phyloP scores from a whole-genome alignment of 2,888 invertebrate species.

The Steinernema hermaphroditum region DNA sequence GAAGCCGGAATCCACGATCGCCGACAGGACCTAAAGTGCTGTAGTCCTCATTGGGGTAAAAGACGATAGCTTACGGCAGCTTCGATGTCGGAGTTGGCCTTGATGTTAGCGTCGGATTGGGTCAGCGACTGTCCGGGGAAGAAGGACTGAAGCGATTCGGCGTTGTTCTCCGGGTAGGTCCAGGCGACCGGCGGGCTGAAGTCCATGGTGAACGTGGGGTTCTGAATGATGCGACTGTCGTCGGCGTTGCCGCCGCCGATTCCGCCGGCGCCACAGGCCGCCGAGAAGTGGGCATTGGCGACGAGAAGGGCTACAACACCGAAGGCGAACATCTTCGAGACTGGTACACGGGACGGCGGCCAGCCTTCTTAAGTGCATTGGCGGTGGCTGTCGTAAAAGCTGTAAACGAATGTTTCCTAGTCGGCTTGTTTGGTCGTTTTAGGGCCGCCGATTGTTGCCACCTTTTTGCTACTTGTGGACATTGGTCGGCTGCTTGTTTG shows the following conservation, averaged over 20 bases:
- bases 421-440: no score
- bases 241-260: neutral
- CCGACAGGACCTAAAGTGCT: slow-evolving; percentile 28
- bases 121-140: slow-evolving; percentile 32
- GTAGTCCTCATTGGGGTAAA: neutral
- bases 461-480: no score
- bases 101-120: slow-evolving; percentile 30
- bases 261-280: slow-evolving; percentile 5
- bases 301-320: neutral
- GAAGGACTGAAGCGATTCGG: slow-evolving; percentile 1
- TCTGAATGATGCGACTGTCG: slow-evolving; percentile 26
- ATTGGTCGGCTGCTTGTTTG: no score
- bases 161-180: slow-evolving; percentile 34
- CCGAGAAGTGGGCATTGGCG: neutral
- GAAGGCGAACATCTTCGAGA: neutral
- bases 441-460: no score
- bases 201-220: slow-evolving; percentile 31
- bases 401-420: no score
- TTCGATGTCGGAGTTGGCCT: slow-evolving; percentile 32
- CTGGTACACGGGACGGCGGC: neutral
- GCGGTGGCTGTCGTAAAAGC: no score
- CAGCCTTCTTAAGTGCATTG: no score
- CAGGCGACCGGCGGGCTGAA: slow-evolving; percentile 34
- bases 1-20: slow-evolving; percentile 8
- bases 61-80: slow-evolving; percentile 16